A percentile compares a stretch with the other conserved stretches of the same genome.
These are phyloP conservation scores for Taurulus bubalis DNA, from an alignment of 2,113 vertebrate species.

Conservation along the genomic window DNA sequence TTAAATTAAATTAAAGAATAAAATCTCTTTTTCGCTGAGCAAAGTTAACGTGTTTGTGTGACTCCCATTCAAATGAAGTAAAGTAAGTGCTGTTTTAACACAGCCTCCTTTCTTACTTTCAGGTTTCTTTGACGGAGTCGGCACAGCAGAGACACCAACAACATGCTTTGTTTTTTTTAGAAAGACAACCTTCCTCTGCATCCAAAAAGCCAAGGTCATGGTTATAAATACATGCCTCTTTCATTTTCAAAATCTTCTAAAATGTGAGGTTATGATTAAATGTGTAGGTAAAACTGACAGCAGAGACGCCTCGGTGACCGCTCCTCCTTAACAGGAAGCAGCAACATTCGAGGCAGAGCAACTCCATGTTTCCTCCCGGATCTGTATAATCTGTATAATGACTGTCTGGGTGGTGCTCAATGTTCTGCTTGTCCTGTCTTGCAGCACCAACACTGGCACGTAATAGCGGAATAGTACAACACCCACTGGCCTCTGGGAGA, in stretches of 20 bases:
- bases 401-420: slow-evolving; percentile 18
- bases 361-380: not conserved
- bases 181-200: slow-evolving; percentile 28
- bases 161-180: slow-evolving; percentile 29
- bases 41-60: slow-evolving; percentile 9
- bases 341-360: slow-evolving; percentile 5
- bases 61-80: not conserved
- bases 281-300: not conserved
- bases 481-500: slow-evolving; percentile 20
- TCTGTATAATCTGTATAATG: slow-evolving; percentile 30
- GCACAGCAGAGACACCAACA: slow-evolving; percentile 9
- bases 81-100: slow-evolving; percentile 2
- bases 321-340: slow-evolving; percentile 23
- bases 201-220: not conserved
- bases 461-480: slow-evolving; percentile 10
- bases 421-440: slow-evolving; percentile 12
- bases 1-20: not conserved
- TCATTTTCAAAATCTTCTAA: not conserved
- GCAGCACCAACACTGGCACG: not conserved
- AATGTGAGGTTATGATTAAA: not conserved
- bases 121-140: slow-evolving; percentile 2
- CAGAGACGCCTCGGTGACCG: not conserved
- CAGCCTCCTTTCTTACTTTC: not conserved
- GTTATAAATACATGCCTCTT: not conserved
- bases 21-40: not conserved